Percentiles rank a stretch among this genome's conserved stretches.
Evolutionary conservation across 2,797 vertebrate species (phyloP).

Genomic region (Rhyacichthys aspro): DNA sequence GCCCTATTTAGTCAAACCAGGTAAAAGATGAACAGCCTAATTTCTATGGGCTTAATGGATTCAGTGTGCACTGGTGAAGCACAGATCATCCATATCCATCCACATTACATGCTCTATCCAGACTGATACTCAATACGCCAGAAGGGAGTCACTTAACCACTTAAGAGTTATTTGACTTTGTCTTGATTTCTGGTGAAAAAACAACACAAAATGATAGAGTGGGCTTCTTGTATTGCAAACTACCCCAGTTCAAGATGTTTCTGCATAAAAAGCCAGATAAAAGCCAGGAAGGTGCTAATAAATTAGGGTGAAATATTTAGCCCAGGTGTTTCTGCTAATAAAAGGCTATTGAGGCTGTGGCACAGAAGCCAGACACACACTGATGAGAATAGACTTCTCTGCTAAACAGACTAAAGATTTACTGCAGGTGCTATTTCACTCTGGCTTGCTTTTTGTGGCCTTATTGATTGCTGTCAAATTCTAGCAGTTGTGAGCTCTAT

Average conservation of each 20-base stretch:
- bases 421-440: conserved; percentile 53
- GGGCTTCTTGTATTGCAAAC: not conserved
- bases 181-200: conserved; percentile 29
- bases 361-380: conserved; percentile 8
- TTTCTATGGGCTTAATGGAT: conserved; percentile 19
- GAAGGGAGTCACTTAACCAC: conserved; percentile 60
- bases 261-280: conserved; percentile 2
- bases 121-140: too few relatives aligned
- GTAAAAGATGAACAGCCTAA: conserved; percentile 15
- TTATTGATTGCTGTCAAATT: conserved; percentile 50
- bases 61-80: conserved; percentile 16
- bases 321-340: conserved; percentile 51
- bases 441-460: conserved; percentile 41
- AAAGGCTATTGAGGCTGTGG: conserved; percentile 26
- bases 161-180: conserved; percentile 60
- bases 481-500: conserved; percentile 38
- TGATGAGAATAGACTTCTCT: conserved; percentile 43
- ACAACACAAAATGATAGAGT: too few relatives aligned
- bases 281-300: conserved; percentile 21
- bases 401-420: conserved; percentile 33
- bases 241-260: conserved; percentile 2
- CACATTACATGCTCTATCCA: conserved; percentile 27
- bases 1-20: conserved; percentile 15
- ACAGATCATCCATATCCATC: conserved; percentile 42
- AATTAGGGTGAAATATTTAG: conserved; percentile 46